phyloP scores from a whole-genome alignment of 2,797 vertebrate species.

The Sorex maritimensis region DNA sequence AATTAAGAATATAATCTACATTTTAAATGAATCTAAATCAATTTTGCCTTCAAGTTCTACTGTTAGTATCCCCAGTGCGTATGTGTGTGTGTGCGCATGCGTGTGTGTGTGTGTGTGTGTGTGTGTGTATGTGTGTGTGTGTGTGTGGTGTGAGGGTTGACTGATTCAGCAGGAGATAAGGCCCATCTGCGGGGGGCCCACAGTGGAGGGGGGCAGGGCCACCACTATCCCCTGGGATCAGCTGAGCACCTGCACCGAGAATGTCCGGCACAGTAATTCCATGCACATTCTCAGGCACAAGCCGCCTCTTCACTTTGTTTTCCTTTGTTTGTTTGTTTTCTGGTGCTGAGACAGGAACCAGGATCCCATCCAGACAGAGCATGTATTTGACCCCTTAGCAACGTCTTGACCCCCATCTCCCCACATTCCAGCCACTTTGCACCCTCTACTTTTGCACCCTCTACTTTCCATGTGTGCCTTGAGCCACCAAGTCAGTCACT shows the following conservation, averaged over 20 bases:
- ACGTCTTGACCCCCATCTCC: not conserved
- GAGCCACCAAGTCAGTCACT: not conserved
- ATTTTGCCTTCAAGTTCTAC: not conserved
- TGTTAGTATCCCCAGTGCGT: no score
- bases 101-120: not conserved
- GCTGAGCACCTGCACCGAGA: no score
- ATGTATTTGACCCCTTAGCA: not conserved
- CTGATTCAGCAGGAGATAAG: not conserved
- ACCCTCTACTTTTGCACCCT: not conserved
- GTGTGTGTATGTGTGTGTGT: not conserved
- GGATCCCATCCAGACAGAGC: no score
- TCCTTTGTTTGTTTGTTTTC: no score
- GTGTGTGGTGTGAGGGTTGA: not conserved
- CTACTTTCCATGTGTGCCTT: not conserved
- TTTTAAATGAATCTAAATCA: slow-evolving; percentile 4
- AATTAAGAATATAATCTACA: not conserved
- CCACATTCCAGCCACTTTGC: not conserved
- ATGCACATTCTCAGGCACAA: no score
- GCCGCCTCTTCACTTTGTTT: no score
- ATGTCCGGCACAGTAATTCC: no score
- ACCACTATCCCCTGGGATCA: no score
- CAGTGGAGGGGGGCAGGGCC: not conserved
- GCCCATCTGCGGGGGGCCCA: not conserved
- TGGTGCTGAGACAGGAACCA: no score
- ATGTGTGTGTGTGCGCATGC: no score